phyloP scores from a whole-genome alignment of 2,888 invertebrate species.

The Crepidodera aurea region DNA sequence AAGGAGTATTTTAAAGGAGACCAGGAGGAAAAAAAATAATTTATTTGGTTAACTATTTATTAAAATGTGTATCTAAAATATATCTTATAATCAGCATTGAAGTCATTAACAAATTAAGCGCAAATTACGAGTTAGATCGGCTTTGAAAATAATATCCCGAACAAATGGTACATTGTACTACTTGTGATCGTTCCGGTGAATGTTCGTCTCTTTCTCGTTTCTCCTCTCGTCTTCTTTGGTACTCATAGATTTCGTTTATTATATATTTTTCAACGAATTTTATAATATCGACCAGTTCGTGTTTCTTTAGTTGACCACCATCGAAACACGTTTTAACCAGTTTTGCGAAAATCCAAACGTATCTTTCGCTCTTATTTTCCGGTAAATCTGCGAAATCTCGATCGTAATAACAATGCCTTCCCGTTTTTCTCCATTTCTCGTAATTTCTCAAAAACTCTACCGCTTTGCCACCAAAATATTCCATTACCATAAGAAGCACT shows the following conservation, averaged over 20 bases:
- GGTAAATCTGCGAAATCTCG: conserved; percentile 38
- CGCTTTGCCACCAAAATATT: conserved; percentile 35
- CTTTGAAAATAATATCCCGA: conserved; percentile 40
- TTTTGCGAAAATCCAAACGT: conserved; percentile 38
- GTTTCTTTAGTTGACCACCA: conserved; percentile 29
- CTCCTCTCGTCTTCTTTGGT: conserved; percentile 28
- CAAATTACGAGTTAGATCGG: neutral
- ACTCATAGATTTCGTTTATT: conserved; percentile 34
- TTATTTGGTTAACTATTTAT: too few species aligned
- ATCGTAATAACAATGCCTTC: conserved; percentile 33
- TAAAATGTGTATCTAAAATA: too few species aligned
- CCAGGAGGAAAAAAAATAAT: too few species aligned
- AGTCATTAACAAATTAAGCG: neutral
- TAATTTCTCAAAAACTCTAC: conserved; percentile 39
- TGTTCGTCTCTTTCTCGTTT: conserved; percentile 23
- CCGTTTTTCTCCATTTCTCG: conserved; percentile 37
- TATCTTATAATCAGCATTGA: too few species aligned
- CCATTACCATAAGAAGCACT: conserved; percentile 30
- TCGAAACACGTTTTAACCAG: conserved; percentile 35
- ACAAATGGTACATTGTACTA: conserved; percentile 40
- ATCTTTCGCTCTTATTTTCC: conserved; percentile 31
- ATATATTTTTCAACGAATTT: conserved; percentile 44
- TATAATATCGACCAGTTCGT: conserved; percentile 43
- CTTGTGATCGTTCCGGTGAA: conserved; percentile 27
- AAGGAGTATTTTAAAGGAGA: too few species aligned